Evolutionary conservation across 2,797 vertebrate species (phyloP), one percentile per base, ranked within the genome.

Genomic region (Limnodromus scolopaceus): DNA sequence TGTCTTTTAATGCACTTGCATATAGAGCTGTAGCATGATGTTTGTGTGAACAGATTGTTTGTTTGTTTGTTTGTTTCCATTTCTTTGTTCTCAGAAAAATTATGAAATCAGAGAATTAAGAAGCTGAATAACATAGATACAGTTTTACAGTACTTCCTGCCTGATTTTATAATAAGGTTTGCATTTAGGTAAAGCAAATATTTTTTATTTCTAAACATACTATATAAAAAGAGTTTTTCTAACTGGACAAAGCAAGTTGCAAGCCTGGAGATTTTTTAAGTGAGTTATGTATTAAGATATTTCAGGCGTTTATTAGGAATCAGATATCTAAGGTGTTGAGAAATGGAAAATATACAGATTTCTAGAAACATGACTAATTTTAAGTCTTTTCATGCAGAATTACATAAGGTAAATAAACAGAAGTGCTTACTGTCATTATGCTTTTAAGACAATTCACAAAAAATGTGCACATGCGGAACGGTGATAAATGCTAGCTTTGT

Each of bases 61-160:
- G 27, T 51, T 20, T 51, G 27, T 51, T 20, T 60, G 34, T 27
- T 61, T 34, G 3, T 22, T 71, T 51, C 43, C 6, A 30, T 95
- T 87, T 94, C 84, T 89, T 93, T 94, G 83, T 90, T 88, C 77
- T 89, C 22, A 54, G 94, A 94, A 95, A 72, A 76, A 20, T 0
- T 2, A 54, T 5, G 36, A 65, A 78, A 79, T 65, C 8, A 3
- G 39, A 84, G 66, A 89, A 74, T 87, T 87, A 83, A 87, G 64
- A 86, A 84, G 34, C 54, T 93, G 53, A 71, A 87, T 89, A 87
- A 24, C 24, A 71, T 43, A 54, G 49, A 58, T 83, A 45, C 8
- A 68, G 15, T 80, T 91, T 89, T 64, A 49, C 16, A 92, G 36
- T 93, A 83, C 16, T 91, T 77, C 84, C 11, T 97, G 53, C 20